Evolutionary conservation across 2,888 invertebrate species (phyloP).

Genomic region (Macrosiphum euphorbiae): DNA sequence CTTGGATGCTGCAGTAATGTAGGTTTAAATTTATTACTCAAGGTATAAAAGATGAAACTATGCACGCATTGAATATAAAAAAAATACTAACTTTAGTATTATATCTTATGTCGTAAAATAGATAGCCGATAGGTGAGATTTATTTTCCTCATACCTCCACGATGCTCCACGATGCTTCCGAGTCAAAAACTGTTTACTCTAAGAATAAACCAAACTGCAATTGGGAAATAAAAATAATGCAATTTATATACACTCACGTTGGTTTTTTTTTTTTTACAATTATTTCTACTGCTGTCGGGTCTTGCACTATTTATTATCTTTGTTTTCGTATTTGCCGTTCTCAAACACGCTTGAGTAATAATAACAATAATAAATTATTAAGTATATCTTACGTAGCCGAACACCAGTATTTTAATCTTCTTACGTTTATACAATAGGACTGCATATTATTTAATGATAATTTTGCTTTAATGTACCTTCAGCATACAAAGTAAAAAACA

Average conservation of each 20-base stretch:
- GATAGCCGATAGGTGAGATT: neutral
- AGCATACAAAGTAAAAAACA: neutral
- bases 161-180: neutral
- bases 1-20: neutral
- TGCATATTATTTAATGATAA: neutral
- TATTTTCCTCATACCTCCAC: neutral
- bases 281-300: neutral
- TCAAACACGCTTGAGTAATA: neutral
- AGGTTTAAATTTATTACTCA: neutral
- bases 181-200: neutral
- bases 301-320: neutral
- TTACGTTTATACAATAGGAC: neutral
- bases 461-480: neutral
- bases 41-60: neutral
- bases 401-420: slow-evolving; percentile 1
- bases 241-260: neutral
- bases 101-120: neutral
- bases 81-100: neutral
- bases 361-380: neutral
- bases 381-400: neutral
- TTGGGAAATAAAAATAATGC: neutral
- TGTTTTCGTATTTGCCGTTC: neutral
- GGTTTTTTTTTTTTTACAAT: neutral
- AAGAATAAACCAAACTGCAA: neutral
- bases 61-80: neutral